Evolutionary conservation across 2,113 vertebrate genomes (phyloP).

Genomic region (Ammodytes marinus): DNA sequence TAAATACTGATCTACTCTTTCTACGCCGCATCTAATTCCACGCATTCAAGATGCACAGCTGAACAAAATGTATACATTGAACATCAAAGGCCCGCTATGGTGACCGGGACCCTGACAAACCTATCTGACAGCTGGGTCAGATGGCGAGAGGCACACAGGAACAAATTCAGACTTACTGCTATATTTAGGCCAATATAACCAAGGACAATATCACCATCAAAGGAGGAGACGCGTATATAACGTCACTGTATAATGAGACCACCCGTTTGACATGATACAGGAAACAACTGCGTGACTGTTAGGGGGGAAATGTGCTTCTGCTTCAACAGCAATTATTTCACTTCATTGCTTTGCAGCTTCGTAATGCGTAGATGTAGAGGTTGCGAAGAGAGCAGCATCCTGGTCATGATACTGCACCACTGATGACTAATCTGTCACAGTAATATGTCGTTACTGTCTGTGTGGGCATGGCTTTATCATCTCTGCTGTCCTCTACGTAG

Average conservation of each 20-base stretch:
- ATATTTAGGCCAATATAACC: slow-evolving; percentile 60
- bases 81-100: slow-evolving; percentile 40
- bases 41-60: slow-evolving; percentile 28
- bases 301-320: not conserved
- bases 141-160: slow-evolving; percentile 44
- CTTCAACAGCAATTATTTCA: slow-evolving; percentile 4
- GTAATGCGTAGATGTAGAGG: not conserved
- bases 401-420: not conserved
- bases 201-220: slow-evolving; percentile 31
- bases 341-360: not conserved
- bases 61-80: slow-evolving; percentile 48
- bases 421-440: slow-evolving; percentile 18
- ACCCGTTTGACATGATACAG: slow-evolving; percentile 38
- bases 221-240: slow-evolving; percentile 11
- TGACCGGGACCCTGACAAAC: slow-evolving; percentile 48
- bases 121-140: slow-evolving; percentile 59
- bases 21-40: slow-evolving; percentile 34
- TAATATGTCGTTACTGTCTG: slow-evolving; percentile 9
- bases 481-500: not conserved
- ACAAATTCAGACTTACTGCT: slow-evolving; percentile 46
- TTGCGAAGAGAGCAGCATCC: not conserved
- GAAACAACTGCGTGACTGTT: slow-evolving; percentile 21
- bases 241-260: not conserved
- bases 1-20: not conserved
- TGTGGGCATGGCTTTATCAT: slow-evolving; percentile 10